Evolutionary conservation across 1,140 invertebrate species (phyloP).

Genomic region (Megalopta genalis): DNA sequence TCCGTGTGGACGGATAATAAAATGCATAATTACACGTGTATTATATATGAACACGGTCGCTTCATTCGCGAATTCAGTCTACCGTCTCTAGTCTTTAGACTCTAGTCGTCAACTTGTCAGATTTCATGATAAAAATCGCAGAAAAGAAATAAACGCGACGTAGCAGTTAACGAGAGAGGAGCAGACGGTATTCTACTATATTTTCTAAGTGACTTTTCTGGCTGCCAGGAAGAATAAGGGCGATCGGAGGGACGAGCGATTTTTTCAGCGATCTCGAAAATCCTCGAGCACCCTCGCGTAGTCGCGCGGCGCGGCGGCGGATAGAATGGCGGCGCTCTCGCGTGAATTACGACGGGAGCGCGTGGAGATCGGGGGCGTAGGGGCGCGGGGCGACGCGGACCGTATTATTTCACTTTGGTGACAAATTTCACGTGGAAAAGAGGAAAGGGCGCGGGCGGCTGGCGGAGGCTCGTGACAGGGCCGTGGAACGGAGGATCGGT

Average conservation of each 20-base stretch:
- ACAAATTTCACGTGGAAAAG: constrained; percentile 55
- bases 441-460: constrained; percentile 13
- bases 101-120: too few relatives aligned
- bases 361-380: not conserved
- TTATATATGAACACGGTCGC: too few relatives aligned
- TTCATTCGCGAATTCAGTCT: too few relatives aligned
- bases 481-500: not conserved
- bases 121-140: too few relatives aligned
- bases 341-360: constrained; percentile 39
- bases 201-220: too few relatives aligned
- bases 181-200: too few relatives aligned
- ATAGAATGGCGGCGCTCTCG: not conserved
- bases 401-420: constrained; percentile 61
- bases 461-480: constrained; percentile 21
- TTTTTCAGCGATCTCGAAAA: constrained; percentile 13
- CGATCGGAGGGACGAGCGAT: not conserved
- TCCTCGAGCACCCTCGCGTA: not conserved
- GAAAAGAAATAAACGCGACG: too few relatives aligned
- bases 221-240: too few relatives aligned
- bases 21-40: too few relatives aligned
- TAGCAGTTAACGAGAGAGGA: too few relatives aligned
- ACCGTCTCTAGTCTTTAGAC: too few relatives aligned
- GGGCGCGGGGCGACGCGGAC: not conserved
- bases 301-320: not conserved
- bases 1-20: too few relatives aligned